Evolutionary conservation across 2,888 invertebrate species (phyloP).

Genomic region (Argyresthia goedartella): DNA sequence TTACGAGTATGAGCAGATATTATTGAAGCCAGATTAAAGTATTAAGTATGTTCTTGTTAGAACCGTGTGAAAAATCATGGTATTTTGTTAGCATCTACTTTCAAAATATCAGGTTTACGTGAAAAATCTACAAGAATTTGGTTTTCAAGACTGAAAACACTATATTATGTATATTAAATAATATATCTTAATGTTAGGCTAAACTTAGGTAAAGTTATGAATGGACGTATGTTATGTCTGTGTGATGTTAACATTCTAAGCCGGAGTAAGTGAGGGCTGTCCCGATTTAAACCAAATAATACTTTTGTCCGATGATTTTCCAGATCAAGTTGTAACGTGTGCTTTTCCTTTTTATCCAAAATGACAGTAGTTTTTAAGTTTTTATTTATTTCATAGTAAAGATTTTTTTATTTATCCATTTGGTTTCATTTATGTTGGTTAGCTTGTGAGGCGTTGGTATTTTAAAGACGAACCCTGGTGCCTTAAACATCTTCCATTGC

Average conservation of each 20-base stretch:
- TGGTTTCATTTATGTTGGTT: constrained; percentile 28
- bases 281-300: constrained; percentile 13
- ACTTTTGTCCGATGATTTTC: constrained; percentile 1
- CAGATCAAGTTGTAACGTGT: background rate
- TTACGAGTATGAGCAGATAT: too few species aligned
- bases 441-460: background rate
- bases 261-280: background rate
- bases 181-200: constrained; percentile 10
- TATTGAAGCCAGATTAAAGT: too few species aligned
- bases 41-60: too few species aligned
- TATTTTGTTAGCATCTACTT: too few species aligned
- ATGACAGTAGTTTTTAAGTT: constrained; percentile 20
- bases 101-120: too few species aligned
- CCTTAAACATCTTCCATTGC: constrained; percentile 45
- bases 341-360: constrained; percentile 13
- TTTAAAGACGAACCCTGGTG: constrained; percentile 26
- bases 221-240: too few species aligned
- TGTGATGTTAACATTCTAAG: too few species aligned
- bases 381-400: constrained; percentile 53
- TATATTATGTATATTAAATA: background rate
- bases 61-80: too few species aligned
- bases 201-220: constrained; percentile 8
- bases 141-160: constrained; percentile 37
- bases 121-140: constrained; percentile 10
- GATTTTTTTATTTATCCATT: constrained; percentile 33